Evolutionary conservation across 2,113 vertebrate genomes (phyloP), one percentile per base, ranked within the genome.

Genomic region (Hippocampus guttulatus): DNA sequence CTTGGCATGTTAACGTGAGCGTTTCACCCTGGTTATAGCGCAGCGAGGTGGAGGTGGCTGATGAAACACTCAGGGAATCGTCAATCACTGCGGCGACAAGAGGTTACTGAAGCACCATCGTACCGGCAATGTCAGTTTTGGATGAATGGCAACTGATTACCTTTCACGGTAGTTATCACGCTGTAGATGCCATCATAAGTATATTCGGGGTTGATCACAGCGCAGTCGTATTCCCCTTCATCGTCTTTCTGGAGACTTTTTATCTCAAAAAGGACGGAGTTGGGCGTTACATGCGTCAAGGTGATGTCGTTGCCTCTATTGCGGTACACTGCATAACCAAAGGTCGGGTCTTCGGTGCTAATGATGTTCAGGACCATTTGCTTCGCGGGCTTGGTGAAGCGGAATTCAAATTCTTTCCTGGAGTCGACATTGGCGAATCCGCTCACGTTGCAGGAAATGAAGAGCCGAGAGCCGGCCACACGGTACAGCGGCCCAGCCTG

Each of bases 401-500:
- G 89, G 84, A 92, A 94, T 20, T 89, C 41, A 73, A 96, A 94
- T 0, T 92, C 64, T 79, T 94, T 93, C 11, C 23, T 49, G 0
- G 33, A 0, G 0, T 0, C 2, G 0, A 75, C 40, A 8, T 75
- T 81, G 65, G 40, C 21, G 67, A 95, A 86, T 57, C 94, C 93
- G 14, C 88, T 94, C 12, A 93, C 92, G 0, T 81, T 91, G 88
- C 96, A 97, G 84, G 86, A 81, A 38, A 98, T 93, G 63, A 86
- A 92, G 82, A 94, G 41, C 0, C 81, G 79, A 61, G 91, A 88
- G n/a, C 91, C 94, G 33, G 33, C 43, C 0, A 79, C 72, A 0
- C 95, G 91, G 41, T 93, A 95, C 21, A 98, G 89, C 0, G 92
- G 95, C 0, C 96, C 95, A 33, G 87, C 20, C 76, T 94, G 94